Base-by-base conservation (phyloP, 2,113 vertebrate genomes). In the Bubo scandiacus region DNA sequence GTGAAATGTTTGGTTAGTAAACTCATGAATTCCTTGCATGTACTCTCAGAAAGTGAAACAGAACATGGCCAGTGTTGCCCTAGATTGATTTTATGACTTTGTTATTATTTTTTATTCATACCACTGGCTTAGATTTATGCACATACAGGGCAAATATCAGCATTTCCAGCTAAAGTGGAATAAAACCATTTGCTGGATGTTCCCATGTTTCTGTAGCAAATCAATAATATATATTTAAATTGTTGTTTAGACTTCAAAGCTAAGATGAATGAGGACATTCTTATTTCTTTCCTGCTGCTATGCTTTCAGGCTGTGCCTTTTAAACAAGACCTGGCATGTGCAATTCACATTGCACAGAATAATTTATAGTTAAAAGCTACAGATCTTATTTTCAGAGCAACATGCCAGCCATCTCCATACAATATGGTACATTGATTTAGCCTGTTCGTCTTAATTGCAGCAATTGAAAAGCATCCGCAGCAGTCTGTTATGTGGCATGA, bases 281-380 rank as follows among this genome's bases (percentile, higher is more conserved):
- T 85, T 15, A 91, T 79, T 94, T 91, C 52, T 73, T 72, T 87
- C 49, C 81, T 66, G 78, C 62, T 91, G 70, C 45, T 82, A 10
- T 36, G 43, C 36, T 92, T 92, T 96, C 95, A 91, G 73, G 68
- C 54, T 91, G 34, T 57, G 38, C 40, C 36, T 95, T 95, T 72
- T 79, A 92, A 92, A 70, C 72, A 82, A 94, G 61, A 91, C 52
- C 16, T 68, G 52, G 25, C 57, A 87, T 7, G 40, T 79, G 21
- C 52, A 94, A 87, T 94, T 87, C 68, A 71, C 38, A 65, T 75
- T n/a, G 51, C 59, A 89, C 27, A 79, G 84, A 91, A 65, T 79
- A 85, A 81, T 75, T 94, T 92, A 72, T 62, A 80, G 17, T 81
- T 89, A 59, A 95, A 92, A 89, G 81, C 70, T 85, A 45, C 30